phyloP scores from a whole-genome alignment of 2,113 vertebrate species.

The Erinaceus europaeus region DNA sequence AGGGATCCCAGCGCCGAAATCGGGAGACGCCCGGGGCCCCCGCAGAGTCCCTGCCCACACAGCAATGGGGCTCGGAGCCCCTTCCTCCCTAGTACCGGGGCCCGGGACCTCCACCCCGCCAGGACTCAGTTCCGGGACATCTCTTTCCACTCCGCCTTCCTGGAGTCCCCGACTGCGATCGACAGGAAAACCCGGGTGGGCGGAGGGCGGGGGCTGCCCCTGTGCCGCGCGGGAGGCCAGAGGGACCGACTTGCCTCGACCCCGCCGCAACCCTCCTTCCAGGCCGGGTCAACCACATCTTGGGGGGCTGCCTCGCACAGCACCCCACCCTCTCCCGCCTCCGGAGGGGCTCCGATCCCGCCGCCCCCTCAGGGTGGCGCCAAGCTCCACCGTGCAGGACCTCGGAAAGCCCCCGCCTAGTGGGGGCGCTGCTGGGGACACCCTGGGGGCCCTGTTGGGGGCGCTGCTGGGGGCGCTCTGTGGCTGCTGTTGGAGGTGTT shows the following conservation, averaged over 20 bases:
- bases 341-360: background rate
- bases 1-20: rapidly evolving
- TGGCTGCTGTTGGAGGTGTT: background rate
- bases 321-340: background rate
- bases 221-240: rapidly evolving
- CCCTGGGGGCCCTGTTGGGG: background rate
- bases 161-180: rapidly evolving
- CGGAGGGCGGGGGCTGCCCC: no score
- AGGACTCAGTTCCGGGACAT: no score
- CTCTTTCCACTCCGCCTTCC: no score
- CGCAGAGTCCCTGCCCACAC: background rate
- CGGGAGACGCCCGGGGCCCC: background rate
- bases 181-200: no score
- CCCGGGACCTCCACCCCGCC: no score
- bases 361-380: background rate
- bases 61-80: no score
- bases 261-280: background rate
- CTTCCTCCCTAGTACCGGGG: no score
- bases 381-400: rapidly evolving
- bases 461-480: no score
- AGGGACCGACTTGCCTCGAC: background rate
- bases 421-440: background rate
- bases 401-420: no score
- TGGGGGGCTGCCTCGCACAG: background rate
- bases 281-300: rapidly evolving